A percentile compares a stretch with the other conserved stretches of the same genome.
phyloP scores from a whole-genome alignment of 2,888 invertebrate species.

The Drosophila cognata region DNA sequence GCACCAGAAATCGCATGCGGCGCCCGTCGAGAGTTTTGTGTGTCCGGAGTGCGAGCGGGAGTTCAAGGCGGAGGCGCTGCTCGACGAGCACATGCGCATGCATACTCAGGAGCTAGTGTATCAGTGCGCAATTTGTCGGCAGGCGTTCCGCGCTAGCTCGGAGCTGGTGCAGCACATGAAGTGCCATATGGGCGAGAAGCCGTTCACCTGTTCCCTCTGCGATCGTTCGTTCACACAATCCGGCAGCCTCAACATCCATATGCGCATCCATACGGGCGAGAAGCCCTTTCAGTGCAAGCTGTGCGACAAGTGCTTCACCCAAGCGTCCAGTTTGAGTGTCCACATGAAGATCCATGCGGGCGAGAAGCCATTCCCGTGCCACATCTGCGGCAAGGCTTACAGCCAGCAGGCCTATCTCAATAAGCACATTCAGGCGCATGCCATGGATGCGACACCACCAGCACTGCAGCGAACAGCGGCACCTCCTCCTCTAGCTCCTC shows the following conservation, averaged over 20 bases:
- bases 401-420: conserved; percentile 84
- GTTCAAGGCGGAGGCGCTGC: conserved; percentile 84
- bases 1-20: conserved; percentile 83
- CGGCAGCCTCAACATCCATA: conserved; percentile 84
- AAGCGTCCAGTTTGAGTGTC: conserved; percentile 84
- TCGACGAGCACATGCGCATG: conserved; percentile 85
- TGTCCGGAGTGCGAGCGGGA: conserved; percentile 84
- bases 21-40: conserved; percentile 79
- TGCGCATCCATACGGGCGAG: conserved; percentile 85
- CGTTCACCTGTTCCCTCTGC: conserved; percentile 84
- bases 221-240: conserved; percentile 85
- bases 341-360: conserved; percentile 85
- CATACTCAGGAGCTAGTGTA: conserved; percentile 84
- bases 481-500: not conserved
- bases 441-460: conserved; percentile 53
- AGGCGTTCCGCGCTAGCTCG: conserved; percentile 83
- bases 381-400: conserved; percentile 83
- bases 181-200: conserved; percentile 85
- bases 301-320: conserved; percentile 84
- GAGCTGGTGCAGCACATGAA: conserved; percentile 85
- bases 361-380: conserved; percentile 82
- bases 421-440: conserved; percentile 82
- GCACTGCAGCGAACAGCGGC: not conserved
- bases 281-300: conserved; percentile 84
- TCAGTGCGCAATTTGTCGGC: conserved; percentile 84